These are phyloP conservation scores for Bradysia coprophila DNA, from an alignment of 1,140 invertebrate genomes.

Conservation along the genomic window DNA sequence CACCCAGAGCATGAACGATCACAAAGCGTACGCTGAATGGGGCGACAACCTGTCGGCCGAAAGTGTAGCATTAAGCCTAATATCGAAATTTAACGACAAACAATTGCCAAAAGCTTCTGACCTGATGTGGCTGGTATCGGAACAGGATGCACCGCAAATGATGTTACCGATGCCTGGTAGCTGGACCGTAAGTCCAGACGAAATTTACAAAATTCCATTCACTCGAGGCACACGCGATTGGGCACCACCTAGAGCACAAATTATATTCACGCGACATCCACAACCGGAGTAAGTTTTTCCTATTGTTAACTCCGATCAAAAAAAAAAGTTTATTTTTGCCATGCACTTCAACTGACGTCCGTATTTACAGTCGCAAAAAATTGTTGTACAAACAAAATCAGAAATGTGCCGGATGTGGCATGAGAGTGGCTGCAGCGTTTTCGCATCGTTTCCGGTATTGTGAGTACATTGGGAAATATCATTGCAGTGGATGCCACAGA, in stretches of 20 bases:
- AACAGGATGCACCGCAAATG: slow-evolving; percentile 58
- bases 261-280: slow-evolving; percentile 65
- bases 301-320: too few relatives aligned
- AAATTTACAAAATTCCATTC: slow-evolving; percentile 23
- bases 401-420: slow-evolving; percentile 72
- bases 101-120: slow-evolving; percentile 59
- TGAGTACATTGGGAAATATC: slow-evolving; percentile 71
- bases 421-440: slow-evolving; percentile 52
- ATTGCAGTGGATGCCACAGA: slow-evolving; percentile 76
- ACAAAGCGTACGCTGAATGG: slow-evolving; percentile 8
- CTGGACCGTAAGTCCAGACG: slow-evolving; percentile 43
- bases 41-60: slow-evolving; percentile 40
- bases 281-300: slow-evolving; percentile 36
- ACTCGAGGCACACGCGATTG: slow-evolving; percentile 56
- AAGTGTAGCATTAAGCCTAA: slow-evolving; percentile 54
- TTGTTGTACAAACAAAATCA: slow-evolving; percentile 61
- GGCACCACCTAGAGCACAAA: slow-evolving; percentile 70
- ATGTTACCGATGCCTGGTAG: slow-evolving; percentile 57
- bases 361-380: slow-evolving; percentile 32
- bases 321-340: slow-evolving; percentile 1
- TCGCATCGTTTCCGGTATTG: slow-evolving; percentile 60
- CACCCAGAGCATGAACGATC: slow-evolving; percentile 3
- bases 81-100: slow-evolving; percentile 58
- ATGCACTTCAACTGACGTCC: slow-evolving; percentile 4
- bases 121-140: slow-evolving; percentile 66